These are phyloP conservation scores for Neostethus bicornis DNA, from an alignment of 2,797 vertebrate species.

Conservation along the genomic window DNA sequence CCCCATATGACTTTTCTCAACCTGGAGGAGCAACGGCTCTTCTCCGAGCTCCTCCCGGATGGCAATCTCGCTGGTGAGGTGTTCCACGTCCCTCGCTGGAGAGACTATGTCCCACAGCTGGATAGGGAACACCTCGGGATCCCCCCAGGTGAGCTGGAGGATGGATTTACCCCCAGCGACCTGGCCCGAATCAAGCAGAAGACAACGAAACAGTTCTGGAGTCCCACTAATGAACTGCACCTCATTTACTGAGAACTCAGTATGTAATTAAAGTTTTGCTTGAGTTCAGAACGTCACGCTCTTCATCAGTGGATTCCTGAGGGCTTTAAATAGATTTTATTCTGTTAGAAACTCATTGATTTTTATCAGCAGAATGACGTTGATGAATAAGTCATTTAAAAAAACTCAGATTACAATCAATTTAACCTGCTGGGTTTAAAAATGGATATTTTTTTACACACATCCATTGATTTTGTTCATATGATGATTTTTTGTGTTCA, in stretches of 20 bases:
- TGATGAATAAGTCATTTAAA: background rate
- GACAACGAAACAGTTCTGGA: no score
- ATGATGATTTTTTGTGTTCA: background rate
- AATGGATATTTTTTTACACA: background rate
- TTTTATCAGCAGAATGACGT: constrained; percentile 1
- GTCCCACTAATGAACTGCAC: no score
- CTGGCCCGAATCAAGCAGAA: no score
- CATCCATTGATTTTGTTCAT: background rate
- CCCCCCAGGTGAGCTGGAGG: no score
- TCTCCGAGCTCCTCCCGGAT: no score
- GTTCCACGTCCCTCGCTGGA: no score
- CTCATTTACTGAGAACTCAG: background rate
- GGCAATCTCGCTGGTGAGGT: no score
- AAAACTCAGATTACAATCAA: background rate
- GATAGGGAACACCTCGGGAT: no score
- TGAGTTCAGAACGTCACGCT: background rate
- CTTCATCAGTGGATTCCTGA: constrained; percentile 1
- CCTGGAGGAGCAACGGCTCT: no score
- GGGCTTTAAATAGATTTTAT: constrained; percentile 3
- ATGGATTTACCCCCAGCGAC: no score
- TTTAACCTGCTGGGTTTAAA: background rate
- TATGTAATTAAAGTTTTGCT: background rate
- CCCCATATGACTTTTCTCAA: no score
- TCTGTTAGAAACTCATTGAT: background rate
- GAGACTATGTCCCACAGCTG: no score